Percentiles rank a stretch among this genome's conserved stretches.
Conservation (phyloP, 2,888 invertebrate genomes). For the Stenoptilia bipunctidactyla region DNA sequence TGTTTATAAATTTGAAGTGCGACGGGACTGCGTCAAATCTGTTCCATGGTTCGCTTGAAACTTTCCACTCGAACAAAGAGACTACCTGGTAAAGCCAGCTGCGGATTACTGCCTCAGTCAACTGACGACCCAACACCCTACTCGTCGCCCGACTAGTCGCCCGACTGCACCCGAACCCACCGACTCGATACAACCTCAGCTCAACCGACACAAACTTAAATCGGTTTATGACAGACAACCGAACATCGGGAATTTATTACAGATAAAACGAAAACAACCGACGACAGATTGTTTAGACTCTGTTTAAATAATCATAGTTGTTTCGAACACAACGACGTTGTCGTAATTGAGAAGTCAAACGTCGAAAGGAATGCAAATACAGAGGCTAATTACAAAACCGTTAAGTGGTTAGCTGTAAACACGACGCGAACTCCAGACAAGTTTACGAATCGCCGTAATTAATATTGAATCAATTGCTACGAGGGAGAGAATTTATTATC, state of each 20-base stretch:
- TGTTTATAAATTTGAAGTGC: constrained; percentile 4
- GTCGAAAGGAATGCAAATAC: constrained; percentile 2
- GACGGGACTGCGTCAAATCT: constrained; percentile 35
- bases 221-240: constrained; percentile 50
- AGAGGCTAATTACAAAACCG: constrained; percentile 35
- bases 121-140: constrained; percentile 24
- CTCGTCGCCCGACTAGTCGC: constrained; percentile 24
- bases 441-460: constrained; percentile 40
- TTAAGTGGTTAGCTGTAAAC: constrained; percentile 47
- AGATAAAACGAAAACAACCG: constrained; percentile 18
- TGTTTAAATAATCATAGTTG: constrained; percentile 9
- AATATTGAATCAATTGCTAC: constrained; percentile 54
- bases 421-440: constrained; percentile 21
- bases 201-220: constrained; percentile 38
- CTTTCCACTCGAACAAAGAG: constrained; percentile 58
- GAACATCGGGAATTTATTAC: constrained; percentile 29
- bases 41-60: constrained; percentile 28
- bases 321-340: background rate
- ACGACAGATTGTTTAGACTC: constrained; percentile 12
- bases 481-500: constrained; percentile 47
- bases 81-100: constrained; percentile 41
- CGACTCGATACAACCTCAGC: too few relatives aligned
- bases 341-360: background rate
- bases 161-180: too few relatives aligned
- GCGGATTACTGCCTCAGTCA: constrained; percentile 39